phyloP scores from a whole-genome alignment of 2,888 invertebrate species.

The Autographa gamma region DNA sequence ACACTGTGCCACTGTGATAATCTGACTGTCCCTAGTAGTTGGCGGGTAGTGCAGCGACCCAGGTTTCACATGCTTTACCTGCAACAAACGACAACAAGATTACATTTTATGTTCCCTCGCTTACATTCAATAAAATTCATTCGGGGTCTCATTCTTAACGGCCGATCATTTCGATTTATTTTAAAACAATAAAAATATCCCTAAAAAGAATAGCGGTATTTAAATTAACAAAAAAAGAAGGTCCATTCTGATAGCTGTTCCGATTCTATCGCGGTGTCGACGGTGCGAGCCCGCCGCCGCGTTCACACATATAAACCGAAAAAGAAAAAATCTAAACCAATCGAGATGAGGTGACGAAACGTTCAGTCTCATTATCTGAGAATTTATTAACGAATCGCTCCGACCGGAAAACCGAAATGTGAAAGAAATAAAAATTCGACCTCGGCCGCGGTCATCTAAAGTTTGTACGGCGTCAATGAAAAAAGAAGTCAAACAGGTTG shows the following conservation, averaged over 20 bases:
- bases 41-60: constrained; percentile 76
- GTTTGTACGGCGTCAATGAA: constrained; percentile 88
- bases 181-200: constrained; percentile 71
- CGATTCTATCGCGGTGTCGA: constrained; percentile 81
- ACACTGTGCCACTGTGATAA: constrained; percentile 81
- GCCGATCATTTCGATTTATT: constrained; percentile 58
- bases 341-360: constrained; percentile 89
- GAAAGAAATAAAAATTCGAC: constrained; percentile 89
- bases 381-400: constrained; percentile 89
- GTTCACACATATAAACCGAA: constrained; percentile 86
- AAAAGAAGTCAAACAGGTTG: constrained; percentile 88
- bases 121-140: constrained; percentile 41
- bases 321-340: constrained; percentile 85
- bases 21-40: constrained; percentile 71
- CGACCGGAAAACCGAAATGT: constrained; percentile 89
- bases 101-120: constrained; percentile 36
- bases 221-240: constrained; percentile 85
- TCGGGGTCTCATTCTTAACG: constrained; percentile 52
- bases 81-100: constrained; percentile 73
- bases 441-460: constrained; percentile 88
- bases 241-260: constrained; percentile 78
- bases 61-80: constrained; percentile 84
- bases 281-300: constrained; percentile 81
- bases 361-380: constrained; percentile 89
- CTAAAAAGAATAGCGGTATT: constrained; percentile 84